Base-by-base conservation (phyloP, 2,888 invertebrate genomes). In the Exocentrus adspersus region DNA sequence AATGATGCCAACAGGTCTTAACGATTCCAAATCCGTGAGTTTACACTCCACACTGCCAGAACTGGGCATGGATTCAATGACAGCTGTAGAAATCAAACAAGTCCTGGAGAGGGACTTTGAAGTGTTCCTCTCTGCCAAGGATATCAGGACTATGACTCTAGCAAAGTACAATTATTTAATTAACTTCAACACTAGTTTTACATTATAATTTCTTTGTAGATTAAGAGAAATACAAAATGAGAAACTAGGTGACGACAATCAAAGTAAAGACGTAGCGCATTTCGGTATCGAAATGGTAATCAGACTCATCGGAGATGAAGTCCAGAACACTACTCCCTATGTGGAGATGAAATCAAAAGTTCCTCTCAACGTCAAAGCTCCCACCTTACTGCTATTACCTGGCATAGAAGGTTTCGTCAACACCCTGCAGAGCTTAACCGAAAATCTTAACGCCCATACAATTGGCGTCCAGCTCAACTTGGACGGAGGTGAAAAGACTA, bases 31-130 rank as follows among this genome's bases (percentile, higher is more conserved):
- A 82, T 87, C 87, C 0, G 87, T 89, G 0, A 90, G 91, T 45
- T 86, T 88, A 64, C 88, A 90, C 75, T 87, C 90, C 0, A 88
- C 90, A 0, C 84, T 98, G 1, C 92, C 94, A 1, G 97, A 98
- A 80, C 85, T 98, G 67, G 98, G 98, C 30, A 93, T 98, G 90
- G 97, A 98, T 84, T 97, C 97, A 1, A 89, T 98, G 86, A 97
- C 96, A 95, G 94, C 94, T 0, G 94, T 97, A 0, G 97, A 98
- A 83, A 94, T 98, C 71, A 97, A 96, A 74, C 95, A 96, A 82
- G 92, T 92, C 0, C 81, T 97, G 1, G 96, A 97, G 80, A 85
- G 94, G 73, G 93, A 95, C 79, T 95, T 92, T 78, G 95, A 97
- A 77, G 84, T 97, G 56, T 89, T 90, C 78, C 84, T 98, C 3